Conservation (phyloP, 2,888 invertebrate species). For the Rhogogaster chlorosoma region DNA sequence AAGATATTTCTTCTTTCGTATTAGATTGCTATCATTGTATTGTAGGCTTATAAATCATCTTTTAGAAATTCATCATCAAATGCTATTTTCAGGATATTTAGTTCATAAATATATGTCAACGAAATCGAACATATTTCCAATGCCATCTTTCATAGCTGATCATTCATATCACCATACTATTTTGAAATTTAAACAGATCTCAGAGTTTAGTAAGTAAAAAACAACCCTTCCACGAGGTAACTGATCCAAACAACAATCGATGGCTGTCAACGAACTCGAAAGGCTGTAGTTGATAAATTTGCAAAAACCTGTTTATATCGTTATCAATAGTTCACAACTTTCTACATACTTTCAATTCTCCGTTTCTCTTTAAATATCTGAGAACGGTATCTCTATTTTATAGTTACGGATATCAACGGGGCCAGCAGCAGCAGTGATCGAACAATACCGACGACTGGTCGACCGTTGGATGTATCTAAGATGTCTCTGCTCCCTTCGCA, state of each 20-base stretch:
- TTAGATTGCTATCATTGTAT: background rate
- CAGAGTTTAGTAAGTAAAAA: background rate
- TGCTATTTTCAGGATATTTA: background rate
- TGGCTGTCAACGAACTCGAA: background rate
- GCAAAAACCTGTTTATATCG: background rate
- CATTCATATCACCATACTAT: background rate
- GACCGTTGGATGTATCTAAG: conserved; percentile 65
- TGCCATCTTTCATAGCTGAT: background rate
- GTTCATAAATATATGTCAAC: background rate
- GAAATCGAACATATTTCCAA: background rate
- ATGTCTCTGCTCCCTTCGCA: conserved; percentile 58
- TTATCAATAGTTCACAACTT: background rate
- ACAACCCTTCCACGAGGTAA: background rate
- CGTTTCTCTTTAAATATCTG: conserved; percentile 54
- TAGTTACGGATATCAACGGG: conserved; percentile 67
- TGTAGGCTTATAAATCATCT: background rate
- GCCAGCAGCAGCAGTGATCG: conserved; percentile 56
- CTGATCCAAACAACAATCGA: background rate
- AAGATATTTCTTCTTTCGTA: conserved; percentile 44
- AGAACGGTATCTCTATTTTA: conserved; percentile 66
- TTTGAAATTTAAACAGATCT: background rate
- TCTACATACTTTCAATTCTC: background rate
- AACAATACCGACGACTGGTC: conserved; percentile 59
- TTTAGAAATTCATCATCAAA: background rate
- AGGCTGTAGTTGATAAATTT: background rate